These are phyloP conservation scores for Meles meles DNA, from an alignment of 2,113 vertebrate genomes.

Conservation along the genomic window DNA sequence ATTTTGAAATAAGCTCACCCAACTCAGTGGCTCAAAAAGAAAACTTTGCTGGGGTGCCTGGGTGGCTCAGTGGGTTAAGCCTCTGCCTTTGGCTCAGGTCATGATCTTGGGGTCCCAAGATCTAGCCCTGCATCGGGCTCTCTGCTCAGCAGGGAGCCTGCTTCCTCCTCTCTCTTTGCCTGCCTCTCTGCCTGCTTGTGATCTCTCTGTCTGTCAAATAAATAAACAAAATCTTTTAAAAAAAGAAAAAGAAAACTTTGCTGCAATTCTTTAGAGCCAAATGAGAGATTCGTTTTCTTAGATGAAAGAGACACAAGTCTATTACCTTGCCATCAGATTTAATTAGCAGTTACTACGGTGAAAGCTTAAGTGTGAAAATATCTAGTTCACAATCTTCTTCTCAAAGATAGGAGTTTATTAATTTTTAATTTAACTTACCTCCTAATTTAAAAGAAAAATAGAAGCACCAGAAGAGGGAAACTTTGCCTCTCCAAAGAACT, in stretches of 20 bases:
- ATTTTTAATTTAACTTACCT: background rate
- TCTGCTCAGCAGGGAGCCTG: no score
- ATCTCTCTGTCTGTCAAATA: no score
- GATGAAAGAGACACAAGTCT: background rate
- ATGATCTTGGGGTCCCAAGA: no score
- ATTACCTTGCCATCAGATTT: background rate
- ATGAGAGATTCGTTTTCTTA: background rate
- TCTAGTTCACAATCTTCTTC: background rate
- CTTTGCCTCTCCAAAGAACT: background rate
- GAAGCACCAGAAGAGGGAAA: background rate
- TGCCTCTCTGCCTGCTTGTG: no score
- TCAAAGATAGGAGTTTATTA: background rate
- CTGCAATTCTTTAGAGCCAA: background rate
- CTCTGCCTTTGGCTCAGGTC: no score
- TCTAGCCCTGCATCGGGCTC: no score
- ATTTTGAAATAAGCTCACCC: background rate
- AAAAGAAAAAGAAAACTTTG: background rate
- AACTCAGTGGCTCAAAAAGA: background rate
- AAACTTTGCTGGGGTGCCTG: background rate
- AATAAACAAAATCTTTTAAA: no score
- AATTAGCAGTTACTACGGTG: background rate
- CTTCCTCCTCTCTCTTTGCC: no score
- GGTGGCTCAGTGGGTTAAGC: no score
- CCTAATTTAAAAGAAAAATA: constrained; percentile 28
- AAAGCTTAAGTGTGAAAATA: background rate